Evolutionary conservation across 2,113 vertebrate species (phyloP).

Genomic region (Candoia aspera): DNA sequence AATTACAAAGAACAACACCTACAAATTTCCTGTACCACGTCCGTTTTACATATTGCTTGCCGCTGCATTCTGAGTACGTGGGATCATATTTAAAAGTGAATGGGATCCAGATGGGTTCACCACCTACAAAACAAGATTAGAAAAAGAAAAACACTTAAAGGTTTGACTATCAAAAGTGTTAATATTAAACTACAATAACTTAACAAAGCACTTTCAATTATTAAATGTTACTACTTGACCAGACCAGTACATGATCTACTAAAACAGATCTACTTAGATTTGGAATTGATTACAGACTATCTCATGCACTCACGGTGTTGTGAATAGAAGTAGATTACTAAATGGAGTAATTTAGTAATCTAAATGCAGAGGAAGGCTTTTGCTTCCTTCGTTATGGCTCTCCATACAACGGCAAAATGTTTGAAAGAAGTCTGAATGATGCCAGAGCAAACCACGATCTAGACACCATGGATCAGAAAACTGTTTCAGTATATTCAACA

Average conservation of each 20-base stretch:
- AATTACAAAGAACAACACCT: constrained; percentile 96
- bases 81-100: constrained; percentile 91
- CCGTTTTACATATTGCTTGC: constrained; percentile 95
- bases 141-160: background rate
- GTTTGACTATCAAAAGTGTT: background rate
- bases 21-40: constrained; percentile 98
- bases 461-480: background rate
- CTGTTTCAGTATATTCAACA: background rate
- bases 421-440: background rate
- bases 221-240: background rate
- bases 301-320: too few species aligned
- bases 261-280: background rate
- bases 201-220: background rate
- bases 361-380: background rate
- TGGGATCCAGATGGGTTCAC: constrained; percentile 97
- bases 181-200: background rate
- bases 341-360: background rate
- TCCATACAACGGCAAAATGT: background rate
- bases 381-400: background rate
- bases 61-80: constrained; percentile 87
- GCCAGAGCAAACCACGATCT: background rate
- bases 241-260: background rate
- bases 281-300: background rate
- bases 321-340: background rate
- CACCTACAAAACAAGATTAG: constrained; percentile 75